Base-by-base conservation (phyloP, 92 coral and sea anemone genomes). In the Parazoanthus darwini region DNA sequence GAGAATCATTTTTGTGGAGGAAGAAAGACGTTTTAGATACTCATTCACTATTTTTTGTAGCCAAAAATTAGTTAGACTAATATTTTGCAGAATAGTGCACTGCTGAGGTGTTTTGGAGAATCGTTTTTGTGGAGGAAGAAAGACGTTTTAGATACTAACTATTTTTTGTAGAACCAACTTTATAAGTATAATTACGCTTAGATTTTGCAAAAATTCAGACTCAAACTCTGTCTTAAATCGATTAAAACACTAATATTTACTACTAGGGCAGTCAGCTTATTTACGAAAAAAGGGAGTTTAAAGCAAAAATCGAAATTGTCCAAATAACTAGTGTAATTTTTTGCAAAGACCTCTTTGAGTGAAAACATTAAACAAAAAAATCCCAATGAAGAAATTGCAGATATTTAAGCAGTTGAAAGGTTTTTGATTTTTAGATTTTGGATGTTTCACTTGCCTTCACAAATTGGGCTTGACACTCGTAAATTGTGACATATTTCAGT, bases 361-460 rank as follows among this genome's bases (percentile, higher is more conserved):
- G 10, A 74, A 42, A 35, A 74, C 6, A 74, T 2, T 37, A 43
- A 5, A 43, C 16, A 18, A 8, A 36, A 76, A 16, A 15, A 35
- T 5, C 50, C 44, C 51, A 35, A 75, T 75, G 25, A 75, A 38
- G 44, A 81, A 56, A 63, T 56, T 50, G 33, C 44, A 38, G 56
- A 23, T 5, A 20, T 59, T 38, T 6, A 58, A 36, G 37, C 78
- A 76, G 43, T 42, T 44, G 78, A 74, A 74, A 74, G 82, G 0
- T 51, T 79, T 33, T 33, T 1, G 65, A 37, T 75, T 81, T 26
- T 82, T 23, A 54, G 54, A 10, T n/a, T 0, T 18, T 39, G n/a
- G 70, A 46, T 70, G 78, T 43, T 38, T 4, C 36, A 71, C 87
- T 78, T 29, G 87, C 65, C 37, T 13, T 16, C 78, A 68, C 87